A percentile compares a stretch with the other conserved stretches of the same genome.
Conservation (phyloP, 2,888 invertebrate genomes). For the Calameuta filiformis region DNA sequence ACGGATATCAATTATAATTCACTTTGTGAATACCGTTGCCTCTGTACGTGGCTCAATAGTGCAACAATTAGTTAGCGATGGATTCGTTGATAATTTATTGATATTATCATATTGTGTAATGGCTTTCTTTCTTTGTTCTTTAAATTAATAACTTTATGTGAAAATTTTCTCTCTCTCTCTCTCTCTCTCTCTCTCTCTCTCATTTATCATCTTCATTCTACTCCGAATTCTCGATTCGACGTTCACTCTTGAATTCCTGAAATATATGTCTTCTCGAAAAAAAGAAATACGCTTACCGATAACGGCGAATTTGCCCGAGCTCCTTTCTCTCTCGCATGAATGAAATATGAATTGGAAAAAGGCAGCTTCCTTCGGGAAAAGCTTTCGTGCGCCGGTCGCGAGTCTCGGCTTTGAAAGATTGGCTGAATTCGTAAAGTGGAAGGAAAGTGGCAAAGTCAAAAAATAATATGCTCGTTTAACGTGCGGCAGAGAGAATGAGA, state of each 20-base stretch:
- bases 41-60: too few species aligned
- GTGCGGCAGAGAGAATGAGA: background rate
- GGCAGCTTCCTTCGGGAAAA: background rate
- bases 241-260: background rate
- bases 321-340: background rate
- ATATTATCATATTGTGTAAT: constrained; percentile 3
- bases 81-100: background rate
- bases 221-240: constrained; percentile 9
- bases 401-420: background rate
- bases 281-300: background rate
- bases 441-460: background rate
- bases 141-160: constrained; percentile 13
- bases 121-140: background rate
- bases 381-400: background rate
- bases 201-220: background rate
- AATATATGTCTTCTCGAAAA: background rate
- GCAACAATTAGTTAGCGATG: too few species aligned
- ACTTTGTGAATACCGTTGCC: constrained; percentile 1
- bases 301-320: background rate
- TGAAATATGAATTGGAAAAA: background rate
- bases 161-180: background rate
- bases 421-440: background rate
- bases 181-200: background rate
- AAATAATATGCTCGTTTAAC: background rate
- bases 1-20: too few species aligned